A percentile compares a stretch with the other conserved stretches of the same genome.
Evolutionary conservation across 1,140 invertebrate species (phyloP).

Genomic region (Hetaerina americana): DNA sequence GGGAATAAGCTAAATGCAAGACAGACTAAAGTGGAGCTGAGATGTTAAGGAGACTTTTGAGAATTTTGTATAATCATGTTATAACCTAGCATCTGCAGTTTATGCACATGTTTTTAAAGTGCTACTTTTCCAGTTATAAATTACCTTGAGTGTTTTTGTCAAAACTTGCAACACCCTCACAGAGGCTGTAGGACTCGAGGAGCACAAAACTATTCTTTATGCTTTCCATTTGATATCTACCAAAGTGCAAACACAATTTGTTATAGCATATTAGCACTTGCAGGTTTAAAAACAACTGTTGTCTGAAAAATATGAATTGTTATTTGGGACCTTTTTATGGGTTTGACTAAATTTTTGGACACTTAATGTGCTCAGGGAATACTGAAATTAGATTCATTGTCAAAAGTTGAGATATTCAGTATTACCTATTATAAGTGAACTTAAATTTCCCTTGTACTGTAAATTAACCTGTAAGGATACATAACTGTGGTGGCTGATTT

Average conservation of each 20-base stretch:
- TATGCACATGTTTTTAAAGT: background rate
- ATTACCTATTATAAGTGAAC: background rate
- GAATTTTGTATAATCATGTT: background rate
- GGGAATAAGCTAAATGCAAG: background rate
- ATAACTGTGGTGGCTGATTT: background rate
- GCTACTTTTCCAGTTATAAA: background rate
- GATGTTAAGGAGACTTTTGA: background rate
- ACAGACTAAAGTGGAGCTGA: background rate
- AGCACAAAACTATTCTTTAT: background rate
- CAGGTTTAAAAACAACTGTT: background rate
- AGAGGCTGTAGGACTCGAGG: background rate
- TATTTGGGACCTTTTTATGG: background rate
- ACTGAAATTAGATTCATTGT: background rate
- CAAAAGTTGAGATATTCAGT: background rate
- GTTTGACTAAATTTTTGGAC: background rate
- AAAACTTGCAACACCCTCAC: background rate
- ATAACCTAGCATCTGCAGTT: background rate
- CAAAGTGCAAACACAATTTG: background rate
- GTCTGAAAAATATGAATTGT: background rate
- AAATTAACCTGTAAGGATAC: background rate
- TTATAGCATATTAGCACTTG: background rate
- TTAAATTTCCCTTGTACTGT: background rate
- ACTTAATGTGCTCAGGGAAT: background rate
- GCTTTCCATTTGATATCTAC: background rate
- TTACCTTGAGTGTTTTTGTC: background rate